Percentiles rank a stretch among this genome's conserved stretches.
phyloP scores from a whole-genome alignment of 2,113 vertebrate species.

The Crotalus horridus region DNA sequence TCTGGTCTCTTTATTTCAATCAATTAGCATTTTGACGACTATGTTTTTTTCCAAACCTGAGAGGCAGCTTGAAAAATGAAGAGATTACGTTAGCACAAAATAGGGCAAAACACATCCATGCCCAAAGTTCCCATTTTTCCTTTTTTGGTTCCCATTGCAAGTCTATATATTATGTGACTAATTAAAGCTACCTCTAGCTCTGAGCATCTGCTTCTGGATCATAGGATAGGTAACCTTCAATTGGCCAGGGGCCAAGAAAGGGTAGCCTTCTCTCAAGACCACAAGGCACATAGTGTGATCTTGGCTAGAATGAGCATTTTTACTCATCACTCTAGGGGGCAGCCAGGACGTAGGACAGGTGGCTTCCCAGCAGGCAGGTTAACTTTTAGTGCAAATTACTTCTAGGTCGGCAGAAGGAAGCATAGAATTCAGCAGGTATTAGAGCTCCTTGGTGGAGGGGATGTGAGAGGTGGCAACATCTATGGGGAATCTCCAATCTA shows the following conservation, averaged over 20 bases:
- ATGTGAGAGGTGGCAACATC: not conserved
- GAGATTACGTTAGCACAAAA: not conserved
- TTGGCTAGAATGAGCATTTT: conserved; percentile 15
- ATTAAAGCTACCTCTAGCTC: not conserved
- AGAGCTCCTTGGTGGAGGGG: not conserved
- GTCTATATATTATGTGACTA: not conserved
- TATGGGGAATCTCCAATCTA: not conserved
- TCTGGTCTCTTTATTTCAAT: not conserved
- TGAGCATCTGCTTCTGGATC: not conserved
- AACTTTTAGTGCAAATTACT: conserved; percentile 17
- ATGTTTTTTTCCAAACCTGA: not conserved
- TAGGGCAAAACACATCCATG: not conserved
- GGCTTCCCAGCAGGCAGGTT: conserved; percentile 23
- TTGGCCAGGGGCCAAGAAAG: conserved; percentile 1
- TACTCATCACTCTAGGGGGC: not conserved
- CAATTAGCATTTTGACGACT: not conserved
- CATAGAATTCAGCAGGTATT: conserved; percentile 6
- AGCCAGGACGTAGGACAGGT: conserved; percentile 26
- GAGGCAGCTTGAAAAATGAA: not conserved
- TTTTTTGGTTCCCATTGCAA: not conserved
- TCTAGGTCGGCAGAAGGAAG: conserved; percentile 15
- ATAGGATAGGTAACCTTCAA: not conserved
- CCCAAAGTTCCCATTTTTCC: no score
- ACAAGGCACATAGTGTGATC: not conserved
- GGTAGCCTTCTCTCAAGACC: not conserved